Evolutionary conservation across 2,113 vertebrate genomes (phyloP), one percentile per base, ranked within the genome.

Genomic region (Sinocyclocheilus rhinocerous): DNA sequence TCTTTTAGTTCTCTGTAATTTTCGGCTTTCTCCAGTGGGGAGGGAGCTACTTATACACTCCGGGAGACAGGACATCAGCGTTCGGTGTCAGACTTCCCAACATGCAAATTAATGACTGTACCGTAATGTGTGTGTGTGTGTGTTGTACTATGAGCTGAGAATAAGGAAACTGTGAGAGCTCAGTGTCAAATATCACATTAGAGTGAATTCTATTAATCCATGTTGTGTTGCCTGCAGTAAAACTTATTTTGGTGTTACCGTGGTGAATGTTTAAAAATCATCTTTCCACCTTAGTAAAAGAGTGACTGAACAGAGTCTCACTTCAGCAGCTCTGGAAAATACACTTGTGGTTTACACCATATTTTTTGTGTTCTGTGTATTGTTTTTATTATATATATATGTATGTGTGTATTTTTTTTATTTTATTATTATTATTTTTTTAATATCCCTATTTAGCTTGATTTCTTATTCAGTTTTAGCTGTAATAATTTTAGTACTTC

Each of bases 1-100:
- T 87, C 29, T 76, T 77, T 52, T 81, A 83, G 61, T 69, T 59
- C 88, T 90, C 73, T 90, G 87, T 94, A 93, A 94, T 95, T 89
- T 86, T 36, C 39, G 91, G 87, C 86, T 84, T 89, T 90, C 90
- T 89, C 87, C 72, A 76, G 69, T 48, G 57, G 92, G 91, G 90
- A 89, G 91, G 90, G 90, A 91, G 87, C 87, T 92, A 90, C 90
- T 94, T 94, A 93, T 91, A 87, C 83, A 50, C 69, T 57, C 77
- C 57, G 80, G 84, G 65, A 87, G 65, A 84, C 86, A 84, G 84
- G 65, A 90, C 69, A 83, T 55, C 77, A 80, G 87, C 75, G 39
- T 89, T 87, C 75, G 4, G 26, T 76, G 84, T 76, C 86, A 83
- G 77, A 80, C 77, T 57, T 67, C 18, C 22, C 67, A 86, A 75